A percentile compares a stretch with the other conserved stretches of the same genome.
Conservation (phyloP, 2,888 invertebrate genomes). For the Tortricodes alternella region DNA sequence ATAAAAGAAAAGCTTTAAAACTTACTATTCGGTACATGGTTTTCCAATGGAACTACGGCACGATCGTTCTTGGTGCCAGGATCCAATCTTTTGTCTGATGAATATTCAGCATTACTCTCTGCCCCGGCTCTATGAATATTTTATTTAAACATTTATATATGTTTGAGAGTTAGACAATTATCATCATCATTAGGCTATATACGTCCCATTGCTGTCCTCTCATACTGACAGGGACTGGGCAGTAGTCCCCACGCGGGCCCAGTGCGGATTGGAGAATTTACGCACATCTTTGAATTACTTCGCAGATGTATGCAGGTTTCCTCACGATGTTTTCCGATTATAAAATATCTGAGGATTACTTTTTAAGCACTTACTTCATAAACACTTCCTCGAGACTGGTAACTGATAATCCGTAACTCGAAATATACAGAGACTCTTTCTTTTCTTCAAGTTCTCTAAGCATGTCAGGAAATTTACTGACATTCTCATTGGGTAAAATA, state of each 20-base stretch:
- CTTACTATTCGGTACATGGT: conserved; percentile 29
- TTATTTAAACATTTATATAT: neutral
- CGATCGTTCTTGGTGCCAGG: conserved; percentile 43
- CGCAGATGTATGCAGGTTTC: too few species aligned
- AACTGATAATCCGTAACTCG: conserved; percentile 92
- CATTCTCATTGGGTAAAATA: conserved; percentile 85
- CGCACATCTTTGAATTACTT: too few species aligned
- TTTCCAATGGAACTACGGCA: conserved; percentile 52
- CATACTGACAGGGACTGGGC: too few species aligned
- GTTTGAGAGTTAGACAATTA: neutral
- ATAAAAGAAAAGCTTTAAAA: neutral
- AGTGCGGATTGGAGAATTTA: too few species aligned
- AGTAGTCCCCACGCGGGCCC: too few species aligned
- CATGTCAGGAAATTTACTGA: conserved; percentile 86
- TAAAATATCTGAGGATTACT: neutral
- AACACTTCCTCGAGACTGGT: conserved; percentile 97
- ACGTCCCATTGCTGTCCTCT: too few species aligned
- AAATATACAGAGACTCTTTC: conserved; percentile 83
- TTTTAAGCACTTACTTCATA: conserved; percentile 84
- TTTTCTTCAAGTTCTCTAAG: conserved; percentile 86
- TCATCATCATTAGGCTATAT: too few species aligned
- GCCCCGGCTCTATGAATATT: conserved; percentile 57
- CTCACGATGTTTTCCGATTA: too few species aligned
- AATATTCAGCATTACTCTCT: conserved; percentile 51
- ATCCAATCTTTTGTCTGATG: conserved; percentile 46